Evolutionary conservation across 2,113 vertebrate genomes (phyloP), one percentile per base, ranked within the genome.

Genomic region (Anguilla rostrata): DNA sequence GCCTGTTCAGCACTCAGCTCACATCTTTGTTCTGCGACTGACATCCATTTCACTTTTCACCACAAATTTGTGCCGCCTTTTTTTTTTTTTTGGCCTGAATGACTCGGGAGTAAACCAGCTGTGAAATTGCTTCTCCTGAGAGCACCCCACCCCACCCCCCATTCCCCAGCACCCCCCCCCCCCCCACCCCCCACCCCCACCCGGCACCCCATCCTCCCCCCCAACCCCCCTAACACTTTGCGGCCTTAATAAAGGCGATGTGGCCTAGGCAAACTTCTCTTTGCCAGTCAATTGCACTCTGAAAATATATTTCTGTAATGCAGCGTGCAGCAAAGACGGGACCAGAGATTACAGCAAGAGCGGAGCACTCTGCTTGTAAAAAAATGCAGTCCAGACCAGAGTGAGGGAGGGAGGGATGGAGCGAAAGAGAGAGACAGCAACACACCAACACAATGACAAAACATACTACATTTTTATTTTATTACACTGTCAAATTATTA

Each of bases 51-150:
- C 98, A 97, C 97, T 98, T 97, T 97, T 94, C 96, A 97, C 97
- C 95, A 97, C 97, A 98, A 99, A 99, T 99, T 98, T 93, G 95
- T 97, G 97, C 60, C 26, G 97, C 60, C 26, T 7, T 22, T 26
- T 26, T 66, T 26, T 63, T 99, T 99, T 98, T 98, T 99, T 99
- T 97, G 97, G 98, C 97, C 98, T 97, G 98, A 99, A 96, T 97
- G 97, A 96, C 96, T 99, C 96, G 97, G 97, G 96, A 99, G 97
- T 97, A 99, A 99, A 99, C 98, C 98, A 99, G 97, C 98, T 98
- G 97, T 99, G 98, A 99, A 99, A 99, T 99, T 99, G 98, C 98
- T 98, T 99, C 97, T 98, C 96, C 95, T 94, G 94, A 95, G 97
- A 98, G 97, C 97, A 96, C 96, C 94, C 95, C 95, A 96, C 96